Percentiles rank a stretch among this genome's conserved stretches.
phyloP scores from a whole-genome alignment of 2,797 vertebrate species.

The Apodemus agrarius region DNA sequence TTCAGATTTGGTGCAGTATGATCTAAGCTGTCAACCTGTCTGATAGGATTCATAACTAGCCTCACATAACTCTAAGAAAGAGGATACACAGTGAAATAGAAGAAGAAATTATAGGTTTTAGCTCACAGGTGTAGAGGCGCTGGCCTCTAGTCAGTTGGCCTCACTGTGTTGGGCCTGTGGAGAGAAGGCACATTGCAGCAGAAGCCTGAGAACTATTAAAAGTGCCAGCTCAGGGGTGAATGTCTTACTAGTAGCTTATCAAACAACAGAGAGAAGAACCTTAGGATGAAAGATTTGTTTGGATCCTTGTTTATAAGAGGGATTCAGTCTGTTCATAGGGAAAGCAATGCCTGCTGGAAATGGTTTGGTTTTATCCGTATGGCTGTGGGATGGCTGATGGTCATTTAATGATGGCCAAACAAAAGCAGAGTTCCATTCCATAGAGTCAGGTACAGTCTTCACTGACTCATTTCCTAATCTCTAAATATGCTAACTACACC shows the following conservation, averaged over 20 bases:
- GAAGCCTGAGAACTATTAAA: not conserved
- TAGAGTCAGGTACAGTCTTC: not conserved
- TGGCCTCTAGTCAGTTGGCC: not conserved
- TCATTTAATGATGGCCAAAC: not conserved
- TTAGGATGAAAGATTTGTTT: not conserved
- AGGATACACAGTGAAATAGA: not conserved
- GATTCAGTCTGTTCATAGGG: not conserved
- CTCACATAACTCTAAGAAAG: not conserved
- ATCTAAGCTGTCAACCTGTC: too few relatives aligned
- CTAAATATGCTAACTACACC: not conserved
- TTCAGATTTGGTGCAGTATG: too few relatives aligned
- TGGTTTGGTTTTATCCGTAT: not conserved
- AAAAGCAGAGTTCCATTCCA: not conserved
- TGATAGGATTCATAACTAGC: too few relatives aligned
- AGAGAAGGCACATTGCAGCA: not conserved
- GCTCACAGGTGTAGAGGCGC: not conserved
- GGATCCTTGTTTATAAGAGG: too few relatives aligned
- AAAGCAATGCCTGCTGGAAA: too few relatives aligned
- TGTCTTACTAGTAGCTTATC: not conserved
- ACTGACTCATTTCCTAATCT: not conserved
- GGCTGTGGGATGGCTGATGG: not conserved
- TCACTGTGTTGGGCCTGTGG: rapidly evolving
- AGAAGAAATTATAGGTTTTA: not conserved
- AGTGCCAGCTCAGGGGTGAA: not conserved
- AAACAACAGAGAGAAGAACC: not conserved